phyloP scores from a whole-genome alignment of 2,888 invertebrate species.

The Schizotus pectinicornis region DNA sequence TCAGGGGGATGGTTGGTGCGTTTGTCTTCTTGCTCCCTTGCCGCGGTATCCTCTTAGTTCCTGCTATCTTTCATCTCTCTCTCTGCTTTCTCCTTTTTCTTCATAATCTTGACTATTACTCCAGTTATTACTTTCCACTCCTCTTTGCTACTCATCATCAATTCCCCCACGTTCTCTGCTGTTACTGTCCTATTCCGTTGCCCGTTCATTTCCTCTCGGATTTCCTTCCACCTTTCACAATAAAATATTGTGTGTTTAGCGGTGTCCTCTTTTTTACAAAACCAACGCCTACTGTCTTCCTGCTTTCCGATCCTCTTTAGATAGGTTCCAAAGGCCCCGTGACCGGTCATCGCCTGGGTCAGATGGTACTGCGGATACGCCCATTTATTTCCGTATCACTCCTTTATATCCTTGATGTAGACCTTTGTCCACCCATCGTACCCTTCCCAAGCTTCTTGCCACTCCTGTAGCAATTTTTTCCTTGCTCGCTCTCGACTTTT shows the following conservation, averaged over 20 bases:
- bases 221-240: neutral
- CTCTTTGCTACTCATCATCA: too few relatives aligned
- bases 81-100: too few relatives aligned
- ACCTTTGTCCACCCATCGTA: neutral
- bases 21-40: too few relatives aligned
- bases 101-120: too few relatives aligned
- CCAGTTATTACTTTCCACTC: too few relatives aligned
- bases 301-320: constrained; percentile 8
- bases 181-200: too few relatives aligned
- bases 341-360: constrained; percentile 9
- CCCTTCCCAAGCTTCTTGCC: constrained; percentile 23
- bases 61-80: too few relatives aligned
- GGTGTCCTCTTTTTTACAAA: constrained; percentile 12
- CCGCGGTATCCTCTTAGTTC: too few relatives aligned
- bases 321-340: constrained; percentile 13
- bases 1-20: too few relatives aligned
- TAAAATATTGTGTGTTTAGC: constrained; percentile 7
- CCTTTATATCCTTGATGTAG: neutral
- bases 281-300: neutral
- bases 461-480: constrained; percentile 1
- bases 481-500: neutral
- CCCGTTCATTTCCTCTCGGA: neutral
- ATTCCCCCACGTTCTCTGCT: too few relatives aligned
- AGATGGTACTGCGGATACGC: neutral
- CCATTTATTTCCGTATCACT: too few relatives aligned